Evolutionary conservation across 2,113 vertebrate species (phyloP).

Genomic region (Eptesicus fuscus): DNA sequence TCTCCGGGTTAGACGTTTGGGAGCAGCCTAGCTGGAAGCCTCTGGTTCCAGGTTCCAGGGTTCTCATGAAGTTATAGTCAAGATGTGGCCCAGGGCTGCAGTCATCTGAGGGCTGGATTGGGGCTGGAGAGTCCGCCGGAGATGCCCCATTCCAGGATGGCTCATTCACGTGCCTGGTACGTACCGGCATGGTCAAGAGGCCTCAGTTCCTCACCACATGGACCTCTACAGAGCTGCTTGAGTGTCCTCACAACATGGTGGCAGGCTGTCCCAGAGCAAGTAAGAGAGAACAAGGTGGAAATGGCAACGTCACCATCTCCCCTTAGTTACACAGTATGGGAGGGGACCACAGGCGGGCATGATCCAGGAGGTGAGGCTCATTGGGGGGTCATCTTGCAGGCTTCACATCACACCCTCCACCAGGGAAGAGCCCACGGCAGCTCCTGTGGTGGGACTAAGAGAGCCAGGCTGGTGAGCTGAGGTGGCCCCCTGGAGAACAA

Average conservation of each 20-base stretch:
- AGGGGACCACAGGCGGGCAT: not conserved
- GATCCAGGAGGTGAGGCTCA: not conserved
- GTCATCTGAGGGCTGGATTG: not conserved
- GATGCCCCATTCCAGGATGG: not conserved
- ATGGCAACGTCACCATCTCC: not conserved
- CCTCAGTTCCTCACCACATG: rapidly evolving
- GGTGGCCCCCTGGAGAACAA: not conserved
- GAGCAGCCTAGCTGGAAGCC: not conserved
- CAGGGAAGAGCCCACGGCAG: not conserved
- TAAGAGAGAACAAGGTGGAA: not conserved
- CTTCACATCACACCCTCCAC: not conserved
- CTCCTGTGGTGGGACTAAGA: not conserved
- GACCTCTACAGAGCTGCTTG: not conserved
- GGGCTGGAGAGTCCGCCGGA: not conserved
- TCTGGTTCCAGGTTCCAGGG: not conserved
- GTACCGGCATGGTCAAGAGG: rapidly evolving
- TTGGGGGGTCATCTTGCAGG: not conserved
- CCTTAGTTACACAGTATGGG: not conserved
- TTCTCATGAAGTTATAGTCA: not conserved
- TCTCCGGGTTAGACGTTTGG: not conserved
- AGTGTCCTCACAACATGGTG: not conserved
- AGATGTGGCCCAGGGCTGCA: not conserved
- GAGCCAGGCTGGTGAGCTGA: not conserved
- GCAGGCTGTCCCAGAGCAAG: not conserved
- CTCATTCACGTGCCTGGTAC: not conserved